These are phyloP conservation scores for Spea hammondii DNA, from an alignment of 2,797 vertebrate genomes.

Conservation along the genomic window DNA sequence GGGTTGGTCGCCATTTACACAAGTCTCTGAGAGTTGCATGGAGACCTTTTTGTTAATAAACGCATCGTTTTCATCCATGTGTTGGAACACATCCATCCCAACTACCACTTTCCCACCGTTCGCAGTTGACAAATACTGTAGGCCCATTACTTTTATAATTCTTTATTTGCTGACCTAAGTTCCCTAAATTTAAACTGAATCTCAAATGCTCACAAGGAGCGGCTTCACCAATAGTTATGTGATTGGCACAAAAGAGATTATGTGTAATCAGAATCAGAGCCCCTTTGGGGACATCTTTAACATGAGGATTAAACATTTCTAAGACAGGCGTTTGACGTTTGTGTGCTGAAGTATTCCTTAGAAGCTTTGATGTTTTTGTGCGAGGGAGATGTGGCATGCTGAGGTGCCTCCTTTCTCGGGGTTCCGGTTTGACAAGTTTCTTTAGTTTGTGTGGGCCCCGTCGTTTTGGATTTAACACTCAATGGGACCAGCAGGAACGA, in stretches of 20 bases:
- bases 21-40: no score
- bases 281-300: slow-evolving; percentile 53
- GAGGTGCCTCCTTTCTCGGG: slow-evolving; percentile 51
- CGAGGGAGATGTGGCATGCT: slow-evolving; percentile 41
- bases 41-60: no score
- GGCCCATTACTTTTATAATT: background rate
- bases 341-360: slow-evolving; percentile 50
- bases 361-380: slow-evolving; percentile 51
- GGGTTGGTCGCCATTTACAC: no score
- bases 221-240: slow-evolving; percentile 30
- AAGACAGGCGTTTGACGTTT: slow-evolving; percentile 54
- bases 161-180: slow-evolving; percentile 15
- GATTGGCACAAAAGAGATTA: slow-evolving; percentile 52
- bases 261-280: slow-evolving; percentile 51
- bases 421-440: slow-evolving; percentile 53
- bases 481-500: slow-evolving; percentile 34
- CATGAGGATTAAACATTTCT: slow-evolving; percentile 52
- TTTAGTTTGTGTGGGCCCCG: slow-evolving; percentile 49
- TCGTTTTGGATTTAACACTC: slow-evolving; percentile 49
- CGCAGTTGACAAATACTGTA: background rate
- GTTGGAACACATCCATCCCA: no score
- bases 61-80: no score
- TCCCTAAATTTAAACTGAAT: slow-evolving; percentile 14
- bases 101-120: no score
- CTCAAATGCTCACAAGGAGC: slow-evolving; percentile 18